Evolutionary conservation across 1,140 invertebrate species (phyloP), one percentile per base, ranked within the genome.

Genomic region (Pygmarrhopalites habei): DNA sequence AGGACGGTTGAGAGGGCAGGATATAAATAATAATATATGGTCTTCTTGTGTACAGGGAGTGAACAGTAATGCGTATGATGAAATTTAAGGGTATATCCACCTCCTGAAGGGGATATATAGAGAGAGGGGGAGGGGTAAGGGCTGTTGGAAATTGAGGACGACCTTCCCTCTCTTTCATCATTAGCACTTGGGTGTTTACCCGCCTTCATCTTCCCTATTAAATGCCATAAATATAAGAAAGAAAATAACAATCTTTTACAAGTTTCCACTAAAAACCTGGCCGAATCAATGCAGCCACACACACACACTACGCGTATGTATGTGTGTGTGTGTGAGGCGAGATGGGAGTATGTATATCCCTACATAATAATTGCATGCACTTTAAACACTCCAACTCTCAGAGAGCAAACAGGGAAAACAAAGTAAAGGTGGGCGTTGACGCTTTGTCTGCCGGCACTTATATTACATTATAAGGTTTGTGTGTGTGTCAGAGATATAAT

Each of bases 151-250:
- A 46, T n/a, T 46, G 44, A 46, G 44, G 44, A 46, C 44, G 44
- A n/a, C 49, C 28, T 29, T 52, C 25, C 28, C 49, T 52, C 25
- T 52, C 49, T 52, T 15, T 52, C 23, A 52, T 52, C 49, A 52
- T 52, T 26, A 52, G 14, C 25, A 52, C 49, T 52, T 52, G 49
- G 49, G 49, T 28, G 49, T 52, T 52, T 52, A 52, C 49, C 49
- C 49, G 49, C 49, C 49, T 52, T 52, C 49, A 52, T 52, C 49
- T 52, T 4, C 4, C 14, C 49, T 52, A 52, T 52, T 52, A 52
- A 52, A 52, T 52, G 5, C 49, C 49, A 52, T 52, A 52, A 52
- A 52, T 52, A 52, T 52, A 35, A 35, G 32, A 15, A 15, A 35
- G 32, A 35, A 35, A 52, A 26, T 26, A 25, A 52, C 10, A 25